phyloP scores from a whole-genome alignment of 2,797 vertebrate species.

The Enteromius trimaculatus region DNA sequence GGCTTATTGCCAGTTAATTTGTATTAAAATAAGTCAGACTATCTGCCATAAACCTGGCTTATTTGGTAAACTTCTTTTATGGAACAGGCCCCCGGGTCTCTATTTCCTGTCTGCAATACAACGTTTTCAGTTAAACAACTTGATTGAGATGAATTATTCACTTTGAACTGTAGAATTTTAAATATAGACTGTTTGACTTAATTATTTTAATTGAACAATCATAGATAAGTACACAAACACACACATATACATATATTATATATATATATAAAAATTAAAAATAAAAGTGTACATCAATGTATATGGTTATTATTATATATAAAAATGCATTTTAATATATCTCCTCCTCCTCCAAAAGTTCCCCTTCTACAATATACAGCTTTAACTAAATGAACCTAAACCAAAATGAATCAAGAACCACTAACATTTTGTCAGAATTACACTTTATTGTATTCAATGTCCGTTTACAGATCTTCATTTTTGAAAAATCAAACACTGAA shows the following conservation, averaged over 20 bases:
- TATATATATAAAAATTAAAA: not conserved
- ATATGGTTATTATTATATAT: not conserved
- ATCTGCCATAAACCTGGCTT: too few relatives aligned
- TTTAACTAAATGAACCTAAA: not conserved
- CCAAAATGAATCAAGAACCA: not conserved
- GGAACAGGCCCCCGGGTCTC: too few relatives aligned
- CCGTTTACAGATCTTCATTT: slow-evolving; percentile 68
- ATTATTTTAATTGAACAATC: too few relatives aligned
- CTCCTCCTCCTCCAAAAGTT: not conserved
- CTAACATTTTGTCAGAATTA: slow-evolving; percentile 37
- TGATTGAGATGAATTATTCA: too few relatives aligned
- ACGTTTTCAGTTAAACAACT: too few relatives aligned
- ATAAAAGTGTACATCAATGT: not conserved
- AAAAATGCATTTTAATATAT: not conserved
- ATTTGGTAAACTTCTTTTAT: too few relatives aligned
- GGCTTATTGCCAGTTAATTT: too few relatives aligned
- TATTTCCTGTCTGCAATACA: not conserved
- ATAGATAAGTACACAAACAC: not conserved
- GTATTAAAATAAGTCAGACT: too few relatives aligned
- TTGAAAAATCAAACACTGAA: slow-evolving; percentile 83
- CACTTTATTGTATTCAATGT: slow-evolving; percentile 57
- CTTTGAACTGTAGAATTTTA: too few relatives aligned
- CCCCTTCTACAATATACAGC: not conserved
- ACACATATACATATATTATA: too few relatives aligned
- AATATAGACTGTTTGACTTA: too few relatives aligned